Conservation (phyloP, 2,888 invertebrate species). For the Campaea margaritaria region DNA sequence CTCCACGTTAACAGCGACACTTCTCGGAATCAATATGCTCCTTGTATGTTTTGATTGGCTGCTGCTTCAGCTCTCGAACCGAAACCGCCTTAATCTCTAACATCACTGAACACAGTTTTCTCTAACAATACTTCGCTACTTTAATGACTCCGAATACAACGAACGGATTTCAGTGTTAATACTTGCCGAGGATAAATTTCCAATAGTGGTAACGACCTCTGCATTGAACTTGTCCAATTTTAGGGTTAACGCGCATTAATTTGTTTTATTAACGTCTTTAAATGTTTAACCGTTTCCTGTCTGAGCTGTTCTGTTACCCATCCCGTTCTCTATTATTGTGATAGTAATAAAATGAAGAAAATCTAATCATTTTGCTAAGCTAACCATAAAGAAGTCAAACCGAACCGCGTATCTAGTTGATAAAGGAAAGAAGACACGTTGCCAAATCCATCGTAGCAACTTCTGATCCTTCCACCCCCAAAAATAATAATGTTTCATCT, state of each 20-base stretch:
- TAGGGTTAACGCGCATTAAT: slow-evolving; percentile 82
- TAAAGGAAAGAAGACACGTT: slow-evolving; percentile 48
- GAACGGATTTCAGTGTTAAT: slow-evolving; percentile 85
- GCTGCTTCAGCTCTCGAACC: slow-evolving; percentile 58
- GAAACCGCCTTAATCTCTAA: slow-evolving; percentile 62
- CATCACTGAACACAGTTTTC: slow-evolving; percentile 69
- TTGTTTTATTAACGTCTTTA: slow-evolving; percentile 82
- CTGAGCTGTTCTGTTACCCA: slow-evolving; percentile 58
- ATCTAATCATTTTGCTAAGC: slow-evolving; percentile 25
- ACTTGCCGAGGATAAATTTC: slow-evolving; percentile 81
- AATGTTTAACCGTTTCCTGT: slow-evolving; percentile 81
- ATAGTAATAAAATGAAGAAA: slow-evolving; percentile 22
- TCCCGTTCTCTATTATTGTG: slow-evolving; percentile 58
- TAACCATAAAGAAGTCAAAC: slow-evolving; percentile 38
- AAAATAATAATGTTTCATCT: slow-evolving; percentile 86
- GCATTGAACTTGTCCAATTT: slow-evolving; percentile 85
- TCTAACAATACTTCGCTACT: slow-evolving; percentile 54
- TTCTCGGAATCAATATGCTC: slow-evolving; percentile 86
- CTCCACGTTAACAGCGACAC: slow-evolving; percentile 85
- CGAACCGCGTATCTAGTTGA: slow-evolving; percentile 33
- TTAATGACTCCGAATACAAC: slow-evolving; percentile 83
- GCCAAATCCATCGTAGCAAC: slow-evolving; percentile 77
- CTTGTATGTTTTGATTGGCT: slow-evolving; percentile 86
- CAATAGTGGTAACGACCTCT: slow-evolving; percentile 83
- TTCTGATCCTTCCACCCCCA: slow-evolving; percentile 81